Base-by-base conservation (phyloP, 2,797 vertebrate species). In the Siniperca obscura region DNA sequence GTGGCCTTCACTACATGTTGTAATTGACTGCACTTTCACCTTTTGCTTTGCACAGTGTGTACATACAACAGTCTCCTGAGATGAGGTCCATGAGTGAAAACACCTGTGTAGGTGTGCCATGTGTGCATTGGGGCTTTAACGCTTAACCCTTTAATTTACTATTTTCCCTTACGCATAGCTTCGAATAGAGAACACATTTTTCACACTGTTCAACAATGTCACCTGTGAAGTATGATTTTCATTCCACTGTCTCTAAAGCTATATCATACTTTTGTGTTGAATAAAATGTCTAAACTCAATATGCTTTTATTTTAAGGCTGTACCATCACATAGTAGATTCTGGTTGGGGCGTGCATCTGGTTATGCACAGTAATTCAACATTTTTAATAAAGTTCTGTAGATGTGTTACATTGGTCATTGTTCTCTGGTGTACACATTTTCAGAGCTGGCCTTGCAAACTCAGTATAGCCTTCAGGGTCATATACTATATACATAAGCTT, bases 331-430 rank as follows among this genome's bases (percentile, higher is more conserved):
- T 21, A 17, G 62, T 34, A 61, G 67, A 83, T 70, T 75, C 50
- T 48, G 71, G 38, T 36, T 64, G 56, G 72, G 53, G 38, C 74
- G 55, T 38, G n/a, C 55, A 16, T 83, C 70, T 38, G 34, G 44
- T 64, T 67, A 53, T 64, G 65, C 56, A 57, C 66, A 46, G 46
- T 73, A 73, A 89, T 79, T 82, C 71, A 81, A 25, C 4, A 52
- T 67, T 81, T 80, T 68, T 50, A n/a, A 46, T 66, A 46, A 83
- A 65, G 50, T 76, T 76, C 19, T 70, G n/a, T 62, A 70, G 34
- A 70, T 25, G 17, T 71, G 40, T 48, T 55, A 30, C 17, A 34
- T 72, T 66, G 76, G 72, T 80, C 17, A 5, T 6, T 48, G 44
- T 17, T 70, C 70, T 82, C 14, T 56, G 27, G 25, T 65, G 62